Percentiles rank a stretch among this genome's conserved stretches.
Evolutionary conservation across 2,797 vertebrate species (phyloP).

Genomic region (Danio tinwini): DNA sequence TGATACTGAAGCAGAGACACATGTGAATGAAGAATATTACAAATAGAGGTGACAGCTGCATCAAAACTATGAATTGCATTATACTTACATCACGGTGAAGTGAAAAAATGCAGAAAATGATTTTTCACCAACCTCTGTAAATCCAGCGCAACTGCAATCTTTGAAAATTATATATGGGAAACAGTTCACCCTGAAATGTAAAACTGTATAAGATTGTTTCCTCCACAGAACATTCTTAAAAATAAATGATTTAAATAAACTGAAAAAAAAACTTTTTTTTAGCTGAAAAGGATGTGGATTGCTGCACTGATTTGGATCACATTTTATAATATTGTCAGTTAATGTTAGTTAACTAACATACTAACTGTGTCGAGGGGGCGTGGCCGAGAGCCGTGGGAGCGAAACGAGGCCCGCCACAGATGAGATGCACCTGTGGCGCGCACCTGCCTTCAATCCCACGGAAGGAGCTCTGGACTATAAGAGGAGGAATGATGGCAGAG

Average conservation of each 20-base stretch:
- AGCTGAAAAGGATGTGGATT: too few relatives aligned
- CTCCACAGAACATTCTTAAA: background rate
- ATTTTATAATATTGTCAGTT: too few relatives aligned
- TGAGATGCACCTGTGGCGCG: too few relatives aligned
- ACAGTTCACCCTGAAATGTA: background rate
- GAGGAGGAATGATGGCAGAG: too few relatives aligned
- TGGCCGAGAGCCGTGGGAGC: too few relatives aligned
- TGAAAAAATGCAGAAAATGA: background rate
- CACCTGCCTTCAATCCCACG: too few relatives aligned
- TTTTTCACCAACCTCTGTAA: background rate
- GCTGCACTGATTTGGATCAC: too few relatives aligned
- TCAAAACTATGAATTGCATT: constrained; percentile 3
- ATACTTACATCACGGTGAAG: constrained; percentile 1
- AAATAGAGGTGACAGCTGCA: constrained; percentile 18
- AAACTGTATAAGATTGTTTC: background rate
- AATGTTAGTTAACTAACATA: too few relatives aligned
- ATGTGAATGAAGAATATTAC: background rate
- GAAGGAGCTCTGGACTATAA: too few relatives aligned
- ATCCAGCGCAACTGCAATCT: background rate
- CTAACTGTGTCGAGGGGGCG: too few relatives aligned
- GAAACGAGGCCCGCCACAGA: too few relatives aligned
- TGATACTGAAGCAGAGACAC: constrained; percentile 2
- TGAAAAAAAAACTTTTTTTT: too few relatives aligned
- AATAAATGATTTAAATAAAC: background rate
- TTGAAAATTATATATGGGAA: background rate